A percentile compares a stretch with the other conserved stretches of the same genome.
Conservation (phyloP, 2,113 vertebrate genomes). For the Hippotragus niger region DNA sequence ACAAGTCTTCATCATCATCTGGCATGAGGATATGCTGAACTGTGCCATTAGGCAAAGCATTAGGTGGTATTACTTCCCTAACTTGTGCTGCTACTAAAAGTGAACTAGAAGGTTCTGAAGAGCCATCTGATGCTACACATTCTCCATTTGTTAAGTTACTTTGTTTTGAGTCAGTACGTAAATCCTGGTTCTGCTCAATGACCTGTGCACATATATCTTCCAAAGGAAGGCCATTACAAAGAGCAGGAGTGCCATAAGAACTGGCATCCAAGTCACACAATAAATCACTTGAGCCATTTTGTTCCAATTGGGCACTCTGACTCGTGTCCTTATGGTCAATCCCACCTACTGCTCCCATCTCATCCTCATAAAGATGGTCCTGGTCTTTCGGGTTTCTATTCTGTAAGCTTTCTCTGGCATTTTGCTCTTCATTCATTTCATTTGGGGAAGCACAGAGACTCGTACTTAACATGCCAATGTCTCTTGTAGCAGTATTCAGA, state of each 20-base stretch:
- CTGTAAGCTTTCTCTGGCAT: constrained; percentile 73
- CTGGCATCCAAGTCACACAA: constrained; percentile 78
- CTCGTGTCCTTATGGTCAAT: constrained; percentile 75
- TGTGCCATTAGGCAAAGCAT: constrained; percentile 86
- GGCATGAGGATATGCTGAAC: constrained; percentile 84
- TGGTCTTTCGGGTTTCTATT: constrained; percentile 81
- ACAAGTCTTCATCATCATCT: constrained; percentile 76
- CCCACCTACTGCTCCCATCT: constrained; percentile 91
- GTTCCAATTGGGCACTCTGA: constrained; percentile 80
- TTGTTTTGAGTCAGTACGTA: constrained; percentile 71
- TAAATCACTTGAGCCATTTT: constrained; percentile 86
- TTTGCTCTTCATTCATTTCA: constrained; percentile 83
- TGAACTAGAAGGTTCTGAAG: constrained; percentile 80
- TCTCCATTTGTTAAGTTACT: constrained; percentile 79
- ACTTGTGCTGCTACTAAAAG: constrained; percentile 80
- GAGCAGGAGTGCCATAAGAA: constrained; percentile 70
- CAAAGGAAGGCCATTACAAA: constrained; percentile 88
- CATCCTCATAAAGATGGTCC: constrained; percentile 84
- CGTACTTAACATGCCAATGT: constrained; percentile 87
- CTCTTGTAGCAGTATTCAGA: constrained; percentile 89
- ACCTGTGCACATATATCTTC: constrained; percentile 70
- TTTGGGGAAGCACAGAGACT: constrained; percentile 79
- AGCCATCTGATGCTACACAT: constrained; percentile 73
- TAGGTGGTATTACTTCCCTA: constrained; percentile 76
- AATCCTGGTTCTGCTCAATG: constrained; percentile 74